These are phyloP conservation scores for Corydoras sp. DNA, from an alignment of 2,113 vertebrate species.

Conservation along the genomic window DNA sequence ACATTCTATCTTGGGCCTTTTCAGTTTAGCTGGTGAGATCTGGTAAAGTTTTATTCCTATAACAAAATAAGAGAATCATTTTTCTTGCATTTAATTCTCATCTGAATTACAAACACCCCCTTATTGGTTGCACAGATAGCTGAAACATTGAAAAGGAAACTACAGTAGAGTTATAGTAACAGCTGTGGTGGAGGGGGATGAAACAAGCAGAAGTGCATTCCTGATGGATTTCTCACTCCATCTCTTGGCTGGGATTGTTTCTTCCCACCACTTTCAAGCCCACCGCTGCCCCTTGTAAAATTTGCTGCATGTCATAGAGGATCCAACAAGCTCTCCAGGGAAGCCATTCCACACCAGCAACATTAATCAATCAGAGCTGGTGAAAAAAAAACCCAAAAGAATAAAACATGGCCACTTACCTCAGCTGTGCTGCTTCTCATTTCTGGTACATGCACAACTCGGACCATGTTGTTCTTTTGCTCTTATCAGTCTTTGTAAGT, in stretches of 20 bases:
- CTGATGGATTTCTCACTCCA: constrained; percentile 75
- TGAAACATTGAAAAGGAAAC: constrained; percentile 46
- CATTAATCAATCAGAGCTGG: constrained; percentile 58
- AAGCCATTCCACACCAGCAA: constrained; percentile 56
- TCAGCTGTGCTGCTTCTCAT: constrained; percentile 39
- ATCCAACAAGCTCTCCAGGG: constrained; percentile 64
- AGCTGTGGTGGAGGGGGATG: constrained; percentile 72
- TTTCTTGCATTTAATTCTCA: constrained; percentile 39
- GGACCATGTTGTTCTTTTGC: not conserved
- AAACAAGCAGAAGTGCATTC: constrained; percentile 70
- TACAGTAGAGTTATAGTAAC: constrained; percentile 62
- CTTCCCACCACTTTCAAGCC: constrained; percentile 83
- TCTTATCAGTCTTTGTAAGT: not conserved
- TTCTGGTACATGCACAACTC: constrained; percentile 11
- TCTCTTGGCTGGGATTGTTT: constrained; percentile 68
- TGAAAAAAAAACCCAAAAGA: not conserved
- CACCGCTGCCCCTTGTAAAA: constrained; percentile 71
- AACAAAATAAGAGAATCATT: constrained; percentile 5
- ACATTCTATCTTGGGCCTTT: no score
- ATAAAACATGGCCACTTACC: constrained; percentile 21
- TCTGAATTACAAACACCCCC: constrained; percentile 31
- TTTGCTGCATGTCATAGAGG: constrained; percentile 69
- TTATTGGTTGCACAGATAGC: constrained; percentile 3
- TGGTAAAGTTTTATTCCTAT: no score
- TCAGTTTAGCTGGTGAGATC: no score